Evolutionary conservation across 2,888 invertebrate species (phyloP).

Genomic region (Harpalus rubripes): DNA sequence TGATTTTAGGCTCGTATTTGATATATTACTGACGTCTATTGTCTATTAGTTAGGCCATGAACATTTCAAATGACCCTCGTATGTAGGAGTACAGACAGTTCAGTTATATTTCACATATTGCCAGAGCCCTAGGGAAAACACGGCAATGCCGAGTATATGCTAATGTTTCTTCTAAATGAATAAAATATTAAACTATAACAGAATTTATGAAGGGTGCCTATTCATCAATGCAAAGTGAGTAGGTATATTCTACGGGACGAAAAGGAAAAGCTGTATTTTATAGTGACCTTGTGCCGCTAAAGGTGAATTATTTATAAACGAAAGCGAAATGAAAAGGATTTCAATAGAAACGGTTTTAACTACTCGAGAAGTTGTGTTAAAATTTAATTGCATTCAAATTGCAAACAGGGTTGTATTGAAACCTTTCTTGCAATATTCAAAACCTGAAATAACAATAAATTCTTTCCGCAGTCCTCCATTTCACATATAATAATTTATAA

Average conservation of each 20-base stretch:
- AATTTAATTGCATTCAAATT: slow-evolving; percentile 13
- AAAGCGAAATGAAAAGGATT: slow-evolving; percentile 7
- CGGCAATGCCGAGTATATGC: too few relatives aligned
- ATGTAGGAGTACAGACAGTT: too few relatives aligned
- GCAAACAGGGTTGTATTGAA: not conserved
- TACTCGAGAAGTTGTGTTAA: slow-evolving; percentile 1
- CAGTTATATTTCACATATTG: too few relatives aligned
- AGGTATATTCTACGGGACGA: not conserved
- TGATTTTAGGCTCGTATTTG: too few relatives aligned
- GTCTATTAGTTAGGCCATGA: too few relatives aligned
- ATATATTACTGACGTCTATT: too few relatives aligned
- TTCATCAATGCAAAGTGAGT: not conserved
- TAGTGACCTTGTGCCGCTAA: not conserved
- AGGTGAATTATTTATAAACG: slow-evolving; percentile 16
- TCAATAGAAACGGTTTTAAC: slow-evolving; percentile 12
- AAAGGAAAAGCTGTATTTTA: slow-evolving; percentile 5
- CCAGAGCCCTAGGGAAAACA: too few relatives aligned
- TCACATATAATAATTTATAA: not conserved
- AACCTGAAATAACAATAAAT: not conserved
- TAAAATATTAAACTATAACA: too few relatives aligned
- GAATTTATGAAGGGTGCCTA: too few relatives aligned
- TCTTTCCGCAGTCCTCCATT: not conserved
- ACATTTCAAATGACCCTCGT: too few relatives aligned
- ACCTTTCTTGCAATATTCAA: not conserved
- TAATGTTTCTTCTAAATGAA: too few relatives aligned